Base-by-base conservation (phyloP, 2,888 invertebrate genomes). In the Leptinotarsa peninsularis region DNA sequence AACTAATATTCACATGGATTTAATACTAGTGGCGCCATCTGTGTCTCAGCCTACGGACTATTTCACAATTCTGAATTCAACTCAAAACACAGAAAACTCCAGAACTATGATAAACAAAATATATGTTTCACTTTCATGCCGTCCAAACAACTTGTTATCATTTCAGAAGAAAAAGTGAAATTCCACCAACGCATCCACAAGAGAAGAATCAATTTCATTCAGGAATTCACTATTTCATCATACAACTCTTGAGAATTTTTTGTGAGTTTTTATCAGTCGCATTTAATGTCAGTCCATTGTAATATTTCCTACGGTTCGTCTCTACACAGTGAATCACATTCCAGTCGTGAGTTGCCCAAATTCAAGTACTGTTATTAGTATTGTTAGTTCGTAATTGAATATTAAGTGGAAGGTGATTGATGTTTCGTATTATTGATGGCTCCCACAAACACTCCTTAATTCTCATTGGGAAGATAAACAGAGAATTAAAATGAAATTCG, bases 331-430 rank as follows among this genome's bases (percentile, higher is more conserved):
- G 58, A 58, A 58, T 63, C 69, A 66, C 68, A 74, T 74, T 74
- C 66, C 50, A 49, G 71, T 71, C 74, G 74, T 74, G 71, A 74
- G 74, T 67, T 71, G 74, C 67, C 73, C 73, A 73, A 76, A 73
- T 70, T 71, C 50, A 67, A 70, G 70, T 76, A 76, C 76, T 70
- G 76, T 76, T 76, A 76, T 76, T 76, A 73, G 72, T 71, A 76
- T 76, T 76, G 76, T 76, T 75, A 58, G 58, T 58, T 56, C 69
- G 73, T 76, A 76, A 76, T 76, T 76, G 76, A 76, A 76, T 76
- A 73, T 76, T 76, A 76, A 76, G 73, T 73, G 70, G 73, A 73
- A 67, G 73, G 27, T 76, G 76, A 76, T 76, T 73, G 76, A 76
- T 76, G 73, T 67, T 60, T 67, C 67, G 58, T 76, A 66, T 73